Evolutionary conservation across 2,888 invertebrate genomes (phyloP).

Genomic region (Halictus quadricinctus): DNA sequence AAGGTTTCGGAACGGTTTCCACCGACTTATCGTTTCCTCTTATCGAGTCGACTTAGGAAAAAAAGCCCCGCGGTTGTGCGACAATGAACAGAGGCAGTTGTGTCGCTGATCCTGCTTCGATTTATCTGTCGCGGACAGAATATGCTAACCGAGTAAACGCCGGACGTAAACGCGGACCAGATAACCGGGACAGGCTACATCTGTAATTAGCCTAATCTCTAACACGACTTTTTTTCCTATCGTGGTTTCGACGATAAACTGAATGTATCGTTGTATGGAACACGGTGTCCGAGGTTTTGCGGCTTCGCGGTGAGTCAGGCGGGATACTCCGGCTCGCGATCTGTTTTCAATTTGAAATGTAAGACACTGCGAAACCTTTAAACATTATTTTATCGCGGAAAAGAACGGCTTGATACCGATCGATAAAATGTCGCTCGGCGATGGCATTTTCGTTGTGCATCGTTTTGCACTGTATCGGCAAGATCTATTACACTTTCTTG

Average conservation of each 20-base stretch:
- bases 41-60: conserved; percentile 54
- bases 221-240: conserved; percentile 8
- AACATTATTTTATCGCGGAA: neutral
- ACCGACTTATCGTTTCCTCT: conserved; percentile 65
- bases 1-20: conserved; percentile 65
- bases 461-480: neutral
- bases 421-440: neutral
- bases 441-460: neutral
- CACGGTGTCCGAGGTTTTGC: neutral
- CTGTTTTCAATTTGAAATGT: neutral
- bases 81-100: conserved; percentile 36
- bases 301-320: conserved; percentile 9
- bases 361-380: neutral
- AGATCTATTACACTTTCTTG: neutral
- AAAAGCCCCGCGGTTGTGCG: conserved; percentile 15
- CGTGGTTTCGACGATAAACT: neutral
- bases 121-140: conserved; percentile 16
- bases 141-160: neutral
- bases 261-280: neutral
- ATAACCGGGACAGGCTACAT: conserved; percentile 8
- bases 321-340: neutral
- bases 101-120: conserved; percentile 19
- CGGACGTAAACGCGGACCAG: neutral
- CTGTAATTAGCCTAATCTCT: conserved; percentile 39
- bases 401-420: neutral